Evolutionary conservation across 2,113 vertebrate genomes (phyloP).

Genomic region (Opisthocomus hoazin): DNA sequence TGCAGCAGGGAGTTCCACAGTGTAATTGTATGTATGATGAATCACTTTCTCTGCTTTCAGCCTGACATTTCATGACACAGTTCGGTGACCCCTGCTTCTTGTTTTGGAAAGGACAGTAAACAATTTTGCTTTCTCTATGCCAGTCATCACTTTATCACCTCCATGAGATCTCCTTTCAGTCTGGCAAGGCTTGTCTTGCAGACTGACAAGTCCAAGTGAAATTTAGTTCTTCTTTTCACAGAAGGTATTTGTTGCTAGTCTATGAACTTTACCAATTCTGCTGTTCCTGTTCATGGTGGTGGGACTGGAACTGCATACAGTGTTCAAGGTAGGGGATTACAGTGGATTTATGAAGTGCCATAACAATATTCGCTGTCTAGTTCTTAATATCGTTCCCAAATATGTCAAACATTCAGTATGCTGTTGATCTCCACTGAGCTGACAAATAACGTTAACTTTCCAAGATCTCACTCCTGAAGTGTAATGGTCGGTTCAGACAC

Average conservation of each 20-base stretch:
- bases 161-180: neutral
- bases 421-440: neutral
- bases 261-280: neutral
- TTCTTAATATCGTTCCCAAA: neutral
- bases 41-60: neutral
- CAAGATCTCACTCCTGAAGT: neutral
- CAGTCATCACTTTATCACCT: neutral
- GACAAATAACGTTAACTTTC: neutral
- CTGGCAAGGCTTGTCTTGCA: neutral
- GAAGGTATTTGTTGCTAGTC: neutral
- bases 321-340: neutral
- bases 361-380: neutral
- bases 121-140: neutral
- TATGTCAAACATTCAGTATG: neutral
- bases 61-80: neutral
- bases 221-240: neutral
- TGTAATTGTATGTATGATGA: neutral
- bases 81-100: neutral
- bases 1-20: neutral
- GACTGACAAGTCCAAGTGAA: neutral
- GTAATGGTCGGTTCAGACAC: neutral
- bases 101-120: neutral
- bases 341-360: neutral
- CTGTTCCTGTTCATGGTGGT: neutral
- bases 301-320: neutral